Evolutionary conservation across 2,797 vertebrate genomes (phyloP).

Genomic region (Erethizon dorsatum): DNA sequence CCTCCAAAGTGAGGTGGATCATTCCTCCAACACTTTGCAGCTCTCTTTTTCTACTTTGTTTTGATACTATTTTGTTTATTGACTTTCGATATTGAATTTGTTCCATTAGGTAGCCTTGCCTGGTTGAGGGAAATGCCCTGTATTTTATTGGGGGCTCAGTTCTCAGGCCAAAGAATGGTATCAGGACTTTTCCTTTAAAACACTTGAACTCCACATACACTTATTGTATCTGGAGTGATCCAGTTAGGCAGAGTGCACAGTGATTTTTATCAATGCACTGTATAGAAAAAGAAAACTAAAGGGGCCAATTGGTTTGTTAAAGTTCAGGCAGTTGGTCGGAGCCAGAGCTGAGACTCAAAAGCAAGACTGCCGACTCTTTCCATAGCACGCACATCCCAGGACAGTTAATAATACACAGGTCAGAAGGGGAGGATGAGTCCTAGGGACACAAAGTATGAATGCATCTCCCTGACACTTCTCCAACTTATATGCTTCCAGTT

Average conservation of each 20-base stretch:
- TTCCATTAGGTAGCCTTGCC: background rate
- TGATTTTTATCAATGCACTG: background rate
- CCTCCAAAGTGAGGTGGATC: background rate
- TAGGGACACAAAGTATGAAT: background rate
- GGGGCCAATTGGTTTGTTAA: background rate
- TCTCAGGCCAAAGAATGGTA: background rate
- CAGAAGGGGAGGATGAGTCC: background rate
- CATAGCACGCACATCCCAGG: background rate
- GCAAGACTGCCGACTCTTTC: background rate
- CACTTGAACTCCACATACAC: background rate
- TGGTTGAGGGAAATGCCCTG: background rate
- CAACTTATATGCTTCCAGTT: background rate
- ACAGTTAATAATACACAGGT: background rate
- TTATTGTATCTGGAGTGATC: background rate
- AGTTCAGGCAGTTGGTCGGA: background rate
- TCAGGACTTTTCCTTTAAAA: background rate
- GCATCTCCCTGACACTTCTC: background rate
- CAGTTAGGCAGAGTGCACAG: background rate
- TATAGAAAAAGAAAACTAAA: slow-evolving; percentile 16
- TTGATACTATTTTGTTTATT: background rate
- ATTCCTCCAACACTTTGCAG: background rate
- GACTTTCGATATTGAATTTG: background rate
- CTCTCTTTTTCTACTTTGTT: background rate
- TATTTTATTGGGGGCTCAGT: background rate
- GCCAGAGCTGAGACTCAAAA: background rate